These are phyloP conservation scores for Epizoanthus illoricatus DNA, from an alignment of 92 coral and sea anemone species.

Conservation along the genomic window DNA sequence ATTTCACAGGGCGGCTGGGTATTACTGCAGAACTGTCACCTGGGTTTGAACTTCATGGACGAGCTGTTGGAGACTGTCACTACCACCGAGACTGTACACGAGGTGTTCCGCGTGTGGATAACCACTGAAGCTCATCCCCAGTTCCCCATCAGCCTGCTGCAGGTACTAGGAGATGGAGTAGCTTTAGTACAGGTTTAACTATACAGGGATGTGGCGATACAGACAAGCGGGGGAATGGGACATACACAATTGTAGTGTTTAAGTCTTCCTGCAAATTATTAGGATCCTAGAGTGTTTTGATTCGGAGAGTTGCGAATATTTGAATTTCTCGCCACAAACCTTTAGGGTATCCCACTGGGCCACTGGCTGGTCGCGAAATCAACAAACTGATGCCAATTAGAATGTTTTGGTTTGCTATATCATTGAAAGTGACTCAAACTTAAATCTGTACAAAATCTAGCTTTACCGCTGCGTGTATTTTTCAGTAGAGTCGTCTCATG, in stretches of 20 bases:
- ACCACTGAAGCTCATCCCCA: constrained; percentile 87
- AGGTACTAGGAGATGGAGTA: constrained; percentile 44
- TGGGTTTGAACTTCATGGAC: constrained; percentile 88
- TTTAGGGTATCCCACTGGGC: too few relatives aligned
- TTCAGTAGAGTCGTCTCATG: too few relatives aligned
- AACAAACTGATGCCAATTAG: too few relatives aligned
- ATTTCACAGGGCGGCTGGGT: constrained; percentile 85
- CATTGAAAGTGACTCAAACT: too few relatives aligned
- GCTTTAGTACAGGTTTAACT: background rate
- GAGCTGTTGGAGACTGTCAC: constrained; percentile 86
- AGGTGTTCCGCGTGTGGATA: constrained; percentile 76
- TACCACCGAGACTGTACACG: constrained; percentile 69
- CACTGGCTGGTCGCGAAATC: too few relatives aligned
- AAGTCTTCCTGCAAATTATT: background rate
- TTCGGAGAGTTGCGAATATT: background rate
- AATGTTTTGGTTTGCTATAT: too few relatives aligned
- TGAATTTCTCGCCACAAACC: background rate
- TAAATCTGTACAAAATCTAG: too few relatives aligned
- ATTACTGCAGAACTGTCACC: constrained; percentile 83
- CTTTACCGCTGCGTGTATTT: too few relatives aligned
- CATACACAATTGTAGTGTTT: background rate
- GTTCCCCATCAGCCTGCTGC: constrained; percentile 89
- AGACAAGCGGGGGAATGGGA: background rate
- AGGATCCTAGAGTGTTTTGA: background rate
- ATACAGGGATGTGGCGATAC: background rate